Conservation (phyloP, 2,113 vertebrate genomes). For the Scomber scombrus region DNA sequence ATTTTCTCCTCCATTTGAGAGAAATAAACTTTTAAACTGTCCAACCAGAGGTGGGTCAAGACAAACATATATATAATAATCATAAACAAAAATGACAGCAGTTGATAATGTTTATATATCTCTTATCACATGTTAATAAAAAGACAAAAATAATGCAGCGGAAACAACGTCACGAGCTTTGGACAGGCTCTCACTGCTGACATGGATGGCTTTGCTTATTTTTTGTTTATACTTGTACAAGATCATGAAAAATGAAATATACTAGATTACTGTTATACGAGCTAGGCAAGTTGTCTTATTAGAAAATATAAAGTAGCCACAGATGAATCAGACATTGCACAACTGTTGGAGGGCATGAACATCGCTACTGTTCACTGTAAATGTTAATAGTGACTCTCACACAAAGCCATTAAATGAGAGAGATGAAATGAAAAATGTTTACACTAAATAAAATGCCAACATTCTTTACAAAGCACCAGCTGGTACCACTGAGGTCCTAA, state of each 20-base stretch:
- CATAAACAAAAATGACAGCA: conserved; percentile 61
- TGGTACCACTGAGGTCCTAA: conserved; percentile 80
- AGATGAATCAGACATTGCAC: conserved; percentile 88
- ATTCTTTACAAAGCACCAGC: conserved; percentile 85
- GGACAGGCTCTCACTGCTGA: conserved; percentile 79
- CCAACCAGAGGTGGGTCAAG: conserved; percentile 38
- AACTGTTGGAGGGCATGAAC: conserved; percentile 84
- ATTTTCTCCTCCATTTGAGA: conserved; percentile 57
- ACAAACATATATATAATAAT: conserved; percentile 69
- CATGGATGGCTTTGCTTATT: conserved; percentile 67
- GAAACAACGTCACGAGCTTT: conserved; percentile 64
- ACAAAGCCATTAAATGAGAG: conserved; percentile 73
- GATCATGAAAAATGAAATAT: conserved; percentile 85
- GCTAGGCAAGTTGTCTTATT: conserved; percentile 91
- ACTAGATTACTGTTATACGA: conserved; percentile 69
- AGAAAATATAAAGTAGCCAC: conserved; percentile 89
- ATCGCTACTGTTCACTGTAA: conserved; percentile 69
- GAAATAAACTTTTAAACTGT: conserved; percentile 59
- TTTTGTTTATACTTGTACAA: conserved; percentile 43
- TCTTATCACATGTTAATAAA: conserved; percentile 74
- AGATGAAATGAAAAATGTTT: conserved; percentile 47
- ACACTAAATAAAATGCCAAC: conserved; percentile 77
- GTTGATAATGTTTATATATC: conserved; percentile 87
- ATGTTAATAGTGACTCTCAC: conserved; percentile 84
- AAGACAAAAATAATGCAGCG: conserved; percentile 75